These are phyloP conservation scores for Amniataba percoides DNA, from an alignment of 2,797 vertebrate genomes.

Conservation along the genomic window DNA sequence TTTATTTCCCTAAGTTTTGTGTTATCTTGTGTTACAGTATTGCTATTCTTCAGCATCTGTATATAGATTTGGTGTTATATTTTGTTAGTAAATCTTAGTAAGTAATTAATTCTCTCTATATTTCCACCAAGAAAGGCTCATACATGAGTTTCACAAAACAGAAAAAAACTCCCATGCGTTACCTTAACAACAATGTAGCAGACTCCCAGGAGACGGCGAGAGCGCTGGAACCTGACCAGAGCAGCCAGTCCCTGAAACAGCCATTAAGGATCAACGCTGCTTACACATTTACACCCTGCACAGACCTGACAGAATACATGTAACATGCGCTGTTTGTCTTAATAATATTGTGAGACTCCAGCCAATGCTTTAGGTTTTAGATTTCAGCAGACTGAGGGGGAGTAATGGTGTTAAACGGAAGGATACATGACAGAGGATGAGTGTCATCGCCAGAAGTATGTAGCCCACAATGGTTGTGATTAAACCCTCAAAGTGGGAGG, in stretches of 20 bases:
- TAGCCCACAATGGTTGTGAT: conserved; percentile 99
- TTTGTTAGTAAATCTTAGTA: background rate
- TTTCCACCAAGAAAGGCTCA: background rate
- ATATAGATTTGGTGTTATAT: background rate
- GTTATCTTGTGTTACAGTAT: background rate
- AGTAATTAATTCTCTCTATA: background rate
- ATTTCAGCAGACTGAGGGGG: background rate
- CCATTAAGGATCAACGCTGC: conserved; percentile 85
- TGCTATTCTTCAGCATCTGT: background rate
- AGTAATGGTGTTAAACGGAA: conserved; percentile 66
- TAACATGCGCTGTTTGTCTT: background rate
- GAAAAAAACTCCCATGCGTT: conserved; percentile 59
- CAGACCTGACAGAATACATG: background rate
- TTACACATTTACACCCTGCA: conserved; percentile 1
- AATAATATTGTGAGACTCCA: background rate
- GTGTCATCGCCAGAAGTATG: conserved; percentile 94
- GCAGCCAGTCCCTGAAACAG: conserved; percentile 92
- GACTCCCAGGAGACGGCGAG: conserved; percentile 95
- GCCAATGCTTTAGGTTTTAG: background rate
- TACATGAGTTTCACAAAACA: conserved; percentile 14
- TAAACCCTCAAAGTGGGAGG: conserved; percentile 98
- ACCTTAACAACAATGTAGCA: conserved; percentile 99
- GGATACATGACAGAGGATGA: conserved; percentile 99
- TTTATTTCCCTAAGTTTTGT: background rate
- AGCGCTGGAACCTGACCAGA: conserved; percentile 96